A percentile compares a stretch with the other conserved stretches of the same genome.
These are phyloP conservation scores for Sesia apiformis DNA, from an alignment of 2,888 invertebrate species.

Conservation along the genomic window DNA sequence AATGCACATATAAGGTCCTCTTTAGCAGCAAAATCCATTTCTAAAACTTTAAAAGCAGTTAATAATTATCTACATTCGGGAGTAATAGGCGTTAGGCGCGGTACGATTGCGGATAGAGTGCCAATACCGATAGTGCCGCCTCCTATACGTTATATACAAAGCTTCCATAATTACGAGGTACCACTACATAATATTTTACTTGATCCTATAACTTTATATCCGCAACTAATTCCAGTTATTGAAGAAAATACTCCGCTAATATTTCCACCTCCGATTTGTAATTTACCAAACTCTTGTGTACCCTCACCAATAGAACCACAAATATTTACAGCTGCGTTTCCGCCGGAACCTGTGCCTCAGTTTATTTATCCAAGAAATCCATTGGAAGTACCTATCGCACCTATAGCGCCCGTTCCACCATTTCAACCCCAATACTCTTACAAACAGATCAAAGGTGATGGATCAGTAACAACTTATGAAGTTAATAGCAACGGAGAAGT, in stretches of 20 bases:
- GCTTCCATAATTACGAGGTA: too few relatives aligned
- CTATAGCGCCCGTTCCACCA: slow-evolving; percentile 1
- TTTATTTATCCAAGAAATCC: not conserved
- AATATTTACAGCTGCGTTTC: not conserved
- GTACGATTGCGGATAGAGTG: too few relatives aligned
- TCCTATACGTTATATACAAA: too few relatives aligned
- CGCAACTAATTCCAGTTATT: too few relatives aligned
- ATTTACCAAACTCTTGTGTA: not conserved
- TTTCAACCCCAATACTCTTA: slow-evolving; percentile 5
- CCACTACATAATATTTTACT: too few relatives aligned
- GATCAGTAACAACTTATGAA: slow-evolving; percentile 5
- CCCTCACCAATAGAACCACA: not conserved
- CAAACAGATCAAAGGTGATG: slow-evolving; percentile 8
- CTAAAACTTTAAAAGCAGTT: too few relatives aligned
- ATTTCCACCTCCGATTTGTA: not conserved
- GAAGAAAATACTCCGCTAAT: not conserved
- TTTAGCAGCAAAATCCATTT: too few relatives aligned
- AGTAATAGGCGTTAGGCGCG: too few relatives aligned
- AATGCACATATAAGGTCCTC: too few relatives aligned
- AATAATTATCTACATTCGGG: too few relatives aligned
- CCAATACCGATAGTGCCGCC: too few relatives aligned
- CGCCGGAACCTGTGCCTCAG: not conserved
- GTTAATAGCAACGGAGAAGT: not conserved
- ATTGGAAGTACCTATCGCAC: not conserved
- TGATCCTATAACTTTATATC: too few relatives aligned